Conservation (phyloP, 2,888 invertebrate species). For the Deroplatys truncata region DNA sequence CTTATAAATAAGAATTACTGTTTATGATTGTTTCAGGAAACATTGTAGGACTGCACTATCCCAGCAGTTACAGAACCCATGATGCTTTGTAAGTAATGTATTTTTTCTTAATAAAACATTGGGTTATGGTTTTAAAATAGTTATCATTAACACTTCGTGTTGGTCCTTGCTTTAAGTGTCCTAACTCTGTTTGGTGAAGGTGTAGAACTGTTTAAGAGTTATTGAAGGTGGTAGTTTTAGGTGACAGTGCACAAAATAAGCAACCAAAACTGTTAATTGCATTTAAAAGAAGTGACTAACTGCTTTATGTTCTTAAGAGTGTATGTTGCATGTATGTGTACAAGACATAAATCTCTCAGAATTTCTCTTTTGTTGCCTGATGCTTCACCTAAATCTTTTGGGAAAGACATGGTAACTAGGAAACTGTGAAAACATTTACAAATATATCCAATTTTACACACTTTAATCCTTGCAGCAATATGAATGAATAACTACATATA, state of each 20-base stretch:
- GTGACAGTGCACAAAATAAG: too few relatives aligned
- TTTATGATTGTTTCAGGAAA: constrained; percentile 28
- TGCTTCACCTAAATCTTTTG: background rate
- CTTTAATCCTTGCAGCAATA: background rate
- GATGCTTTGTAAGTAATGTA: constrained; percentile 40
- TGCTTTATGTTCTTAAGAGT: background rate
- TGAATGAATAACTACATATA: too few relatives aligned
- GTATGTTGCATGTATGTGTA: background rate
- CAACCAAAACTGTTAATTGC: background rate
- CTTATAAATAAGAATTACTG: too few relatives aligned
- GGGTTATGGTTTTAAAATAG: background rate
- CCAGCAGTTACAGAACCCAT: constrained; percentile 41
- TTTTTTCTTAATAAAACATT: background rate
- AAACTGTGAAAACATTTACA: background rate
- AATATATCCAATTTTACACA: background rate
- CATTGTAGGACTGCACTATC: constrained; percentile 39
- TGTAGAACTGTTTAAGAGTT: background rate
- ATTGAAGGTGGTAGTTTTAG: too few relatives aligned
- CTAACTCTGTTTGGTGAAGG: background rate
- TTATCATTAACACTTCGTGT: background rate
- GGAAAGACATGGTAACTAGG: background rate
- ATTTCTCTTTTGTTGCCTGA: background rate
- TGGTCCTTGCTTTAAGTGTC: background rate
- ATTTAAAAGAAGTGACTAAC: background rate
- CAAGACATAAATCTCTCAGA: background rate